Base-by-base conservation (phyloP, 2,113 vertebrate genomes). In the Hystrix cristata region DNA sequence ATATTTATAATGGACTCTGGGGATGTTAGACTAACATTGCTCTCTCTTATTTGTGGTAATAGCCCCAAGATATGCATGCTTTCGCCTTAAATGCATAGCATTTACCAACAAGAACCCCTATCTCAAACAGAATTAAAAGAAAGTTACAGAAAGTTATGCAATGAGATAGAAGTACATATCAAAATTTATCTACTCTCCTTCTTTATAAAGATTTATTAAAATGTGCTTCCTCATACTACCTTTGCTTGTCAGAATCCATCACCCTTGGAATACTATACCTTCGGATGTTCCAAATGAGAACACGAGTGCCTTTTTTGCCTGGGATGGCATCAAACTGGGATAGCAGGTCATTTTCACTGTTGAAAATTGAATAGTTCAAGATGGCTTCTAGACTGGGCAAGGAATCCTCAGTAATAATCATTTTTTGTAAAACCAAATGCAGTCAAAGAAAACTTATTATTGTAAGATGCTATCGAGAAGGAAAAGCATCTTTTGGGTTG, bases 211-310 rank as follows among this genome's bases (percentile, higher is more conserved):
- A 88, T 23, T 87, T 88, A 84, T 69, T 84, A 72, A 95, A 90
- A 71, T 79, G 13, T 85, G 72, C 60, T 95, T 92, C 67, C 60
- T 78, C 55, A 72, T 57, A 83, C 16, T 53, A 87, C 29, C 27
- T 90, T 76, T 91, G 72, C n/a, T 82, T 85, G 92, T 92, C 91
- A 92, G 25, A 85, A 72, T 94, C 55, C 72, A 79, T 64, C 48
- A 76, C 14, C 9, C 31, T 71, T 76, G 34, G 67, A 76, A 90
- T 93, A 95, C 91, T 21, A 3, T 97, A 99, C 99, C 99, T 99
- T 98, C 97, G 97, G 55, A 99, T 98, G 95, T 99, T 99, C 99
- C 99, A 99, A 98, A 99, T 99, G 93, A 99, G 97, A 97, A 99
- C 99, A 92, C 98, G 98, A 48, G 98, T 99, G 96, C 99, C 99